phyloP scores from a whole-genome alignment of 2,113 vertebrate species.

The Apodemus speciosus region DNA sequence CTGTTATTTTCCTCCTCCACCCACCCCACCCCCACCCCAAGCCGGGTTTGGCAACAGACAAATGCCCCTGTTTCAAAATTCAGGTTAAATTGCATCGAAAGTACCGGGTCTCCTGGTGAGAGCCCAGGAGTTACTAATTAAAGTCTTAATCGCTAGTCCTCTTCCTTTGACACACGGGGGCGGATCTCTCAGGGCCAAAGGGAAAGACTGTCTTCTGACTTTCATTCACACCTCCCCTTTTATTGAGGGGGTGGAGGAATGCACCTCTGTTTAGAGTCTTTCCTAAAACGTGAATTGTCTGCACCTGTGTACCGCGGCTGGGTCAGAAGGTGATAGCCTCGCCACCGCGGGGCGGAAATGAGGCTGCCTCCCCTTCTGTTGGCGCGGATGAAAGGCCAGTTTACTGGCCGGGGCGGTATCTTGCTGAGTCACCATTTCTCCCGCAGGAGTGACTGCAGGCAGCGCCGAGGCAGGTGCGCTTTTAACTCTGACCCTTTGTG shows the following conservation, averaged over 20 bases:
- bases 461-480: background rate
- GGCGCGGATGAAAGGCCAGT: background rate
- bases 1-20: background rate
- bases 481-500: background rate
- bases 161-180: slow-evolving; percentile 11
- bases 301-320: slow-evolving; percentile 37
- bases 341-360: background rate
- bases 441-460: background rate
- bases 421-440: background rate
- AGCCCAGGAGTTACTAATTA: slow-evolving; percentile 18
- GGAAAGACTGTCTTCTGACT: background rate
- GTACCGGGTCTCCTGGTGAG: background rate
- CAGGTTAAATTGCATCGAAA: background rate
- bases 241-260: background rate
- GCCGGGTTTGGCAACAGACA: background rate
- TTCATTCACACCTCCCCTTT: slow-evolving; percentile 28
- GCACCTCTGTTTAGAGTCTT: background rate
- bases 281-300: background rate
- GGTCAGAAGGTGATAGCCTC: slow-evolving; percentile 1
- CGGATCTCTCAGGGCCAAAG: slow-evolving; percentile 23
- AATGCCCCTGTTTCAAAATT: background rate
- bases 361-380: slow-evolving; percentile 43
- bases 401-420: background rate
- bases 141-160: slow-evolving; percentile 14
- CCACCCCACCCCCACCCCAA: background rate